A percentile compares a stretch with the other conserved stretches of the same genome.
Evolutionary conservation across 2,113 vertebrate genomes (phyloP).

Genomic region (Rhinichthys klamathensis): DNA sequence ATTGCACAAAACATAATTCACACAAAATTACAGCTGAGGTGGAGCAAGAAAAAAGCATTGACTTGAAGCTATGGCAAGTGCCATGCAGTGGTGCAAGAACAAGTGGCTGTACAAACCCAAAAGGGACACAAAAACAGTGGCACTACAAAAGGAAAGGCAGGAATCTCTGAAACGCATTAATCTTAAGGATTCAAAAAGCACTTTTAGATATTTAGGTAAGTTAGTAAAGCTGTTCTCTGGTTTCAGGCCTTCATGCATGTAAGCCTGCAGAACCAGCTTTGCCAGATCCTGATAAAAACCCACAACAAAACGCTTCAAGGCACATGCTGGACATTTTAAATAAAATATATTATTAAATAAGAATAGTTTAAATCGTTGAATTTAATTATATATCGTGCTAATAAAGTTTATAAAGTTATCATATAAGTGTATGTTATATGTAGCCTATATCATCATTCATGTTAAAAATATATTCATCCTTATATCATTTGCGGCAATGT

Average conservation of each 20-base stretch:
- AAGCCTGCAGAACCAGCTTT: slow-evolving; percentile 4
- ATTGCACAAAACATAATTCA: neutral
- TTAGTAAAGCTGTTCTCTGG: neutral
- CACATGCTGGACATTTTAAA: neutral
- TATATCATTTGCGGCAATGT: neutral
- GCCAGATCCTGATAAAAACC: neutral
- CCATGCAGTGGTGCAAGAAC: neutral
- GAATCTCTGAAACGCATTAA: neutral
- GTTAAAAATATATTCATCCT: neutral
- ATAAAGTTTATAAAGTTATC: neutral
- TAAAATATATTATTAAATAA: neutral
- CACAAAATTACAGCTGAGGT: neutral
- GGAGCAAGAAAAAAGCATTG: neutral
- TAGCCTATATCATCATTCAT: neutral
- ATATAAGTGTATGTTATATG: neutral
- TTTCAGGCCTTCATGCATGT: neutral
- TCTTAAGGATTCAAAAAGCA: neutral
- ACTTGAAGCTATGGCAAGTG: neutral
- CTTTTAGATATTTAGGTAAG: neutral
- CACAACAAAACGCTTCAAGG: neutral
- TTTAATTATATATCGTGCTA: neutral
- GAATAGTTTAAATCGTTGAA: neutral
- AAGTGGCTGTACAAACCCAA: neutral
- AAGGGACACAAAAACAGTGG: neutral
- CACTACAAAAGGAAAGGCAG: neutral